phyloP scores from a whole-genome alignment of 2,888 invertebrate genomes.

The Plutella xylostella region DNA sequence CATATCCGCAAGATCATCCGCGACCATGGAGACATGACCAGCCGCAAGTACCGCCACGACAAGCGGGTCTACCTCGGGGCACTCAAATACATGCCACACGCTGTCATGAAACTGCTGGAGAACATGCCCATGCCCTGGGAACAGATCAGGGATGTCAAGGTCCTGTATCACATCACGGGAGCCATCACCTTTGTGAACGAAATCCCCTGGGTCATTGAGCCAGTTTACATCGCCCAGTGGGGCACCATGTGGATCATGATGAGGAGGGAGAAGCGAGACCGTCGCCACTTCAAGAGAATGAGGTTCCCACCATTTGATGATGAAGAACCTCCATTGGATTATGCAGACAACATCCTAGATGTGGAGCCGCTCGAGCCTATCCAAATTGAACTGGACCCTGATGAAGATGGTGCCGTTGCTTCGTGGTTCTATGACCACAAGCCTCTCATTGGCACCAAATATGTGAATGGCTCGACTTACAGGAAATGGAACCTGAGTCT shows the following conservation, averaged over 20 bases:
- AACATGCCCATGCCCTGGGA: constrained; percentile 99
- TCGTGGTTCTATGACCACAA: constrained; percentile 99
- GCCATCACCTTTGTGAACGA: constrained; percentile 99
- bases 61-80: constrained; percentile 98
- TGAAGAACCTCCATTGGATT: constrained; percentile 99
- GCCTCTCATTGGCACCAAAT: constrained; percentile 92
- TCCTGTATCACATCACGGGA: constrained; percentile 98
- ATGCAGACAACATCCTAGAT: constrained; percentile 98
- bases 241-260: constrained; percentile 99
- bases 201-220: constrained; percentile 99
- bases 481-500: constrained; percentile 95
- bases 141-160: constrained; percentile 98
- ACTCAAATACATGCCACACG: constrained; percentile 99
- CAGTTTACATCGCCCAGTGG: constrained; percentile 99
- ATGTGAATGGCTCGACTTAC: constrained; percentile 97
- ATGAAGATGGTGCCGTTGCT: constrained; percentile 91
- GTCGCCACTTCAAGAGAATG: constrained; percentile 99
- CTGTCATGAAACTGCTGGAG: constrained; percentile 97
- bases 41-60: constrained; percentile 97
- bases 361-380: constrained; percentile 99
- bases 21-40: constrained; percentile 99
- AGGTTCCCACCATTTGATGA: constrained; percentile 99
- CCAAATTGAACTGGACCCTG: constrained; percentile 96
- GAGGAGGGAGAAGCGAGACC: constrained; percentile 98
- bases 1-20: constrained; percentile 99